phyloP scores from a whole-genome alignment of 2,888 invertebrate species.

The Monopis laevigella region DNA sequence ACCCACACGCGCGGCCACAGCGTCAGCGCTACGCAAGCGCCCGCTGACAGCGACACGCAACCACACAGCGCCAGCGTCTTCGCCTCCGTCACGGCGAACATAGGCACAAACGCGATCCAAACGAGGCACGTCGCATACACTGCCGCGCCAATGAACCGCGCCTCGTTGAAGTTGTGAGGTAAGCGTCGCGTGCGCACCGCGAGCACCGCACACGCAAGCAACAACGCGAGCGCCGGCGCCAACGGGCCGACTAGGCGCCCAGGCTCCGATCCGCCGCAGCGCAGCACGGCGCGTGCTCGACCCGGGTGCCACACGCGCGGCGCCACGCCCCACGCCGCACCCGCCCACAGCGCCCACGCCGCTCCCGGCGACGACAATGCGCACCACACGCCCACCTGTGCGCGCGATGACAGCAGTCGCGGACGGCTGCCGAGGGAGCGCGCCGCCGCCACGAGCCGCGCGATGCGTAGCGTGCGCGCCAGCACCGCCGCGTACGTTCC shows the following conservation, averaged over 20 bases:
- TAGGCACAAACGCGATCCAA: slow-evolving; percentile 81
- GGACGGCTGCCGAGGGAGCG: background rate
- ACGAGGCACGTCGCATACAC: slow-evolving; percentile 83
- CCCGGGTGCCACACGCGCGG: slow-evolving; percentile 61
- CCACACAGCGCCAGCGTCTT: slow-evolving; percentile 58
- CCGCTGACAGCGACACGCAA: slow-evolving; percentile 77
- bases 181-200: slow-evolving; percentile 82
- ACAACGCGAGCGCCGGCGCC: slow-evolving; percentile 75
- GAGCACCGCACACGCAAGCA: slow-evolving; percentile 78
- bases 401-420: slow-evolving; percentile 39
- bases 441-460: slow-evolving; percentile 28
- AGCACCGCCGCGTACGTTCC: slow-evolving; percentile 32
- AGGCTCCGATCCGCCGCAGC: slow-evolving; percentile 67
- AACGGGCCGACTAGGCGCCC: slow-evolving; percentile 68
- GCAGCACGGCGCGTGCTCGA: slow-evolving; percentile 63
- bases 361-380: slow-evolving; percentile 58
- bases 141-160: slow-evolving; percentile 78
- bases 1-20: slow-evolving; percentile 83
- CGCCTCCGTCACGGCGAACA: slow-evolving; percentile 61
- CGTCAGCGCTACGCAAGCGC: slow-evolving; percentile 76
- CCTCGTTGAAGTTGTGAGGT: slow-evolving; percentile 85
- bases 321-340: slow-evolving; percentile 55
- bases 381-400: slow-evolving; percentile 69
- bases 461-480: slow-evolving; percentile 31
- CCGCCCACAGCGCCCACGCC: slow-evolving; percentile 66